Base-by-base conservation (phyloP, 2,113 vertebrate species). In the Seriola dumerili region DNA sequence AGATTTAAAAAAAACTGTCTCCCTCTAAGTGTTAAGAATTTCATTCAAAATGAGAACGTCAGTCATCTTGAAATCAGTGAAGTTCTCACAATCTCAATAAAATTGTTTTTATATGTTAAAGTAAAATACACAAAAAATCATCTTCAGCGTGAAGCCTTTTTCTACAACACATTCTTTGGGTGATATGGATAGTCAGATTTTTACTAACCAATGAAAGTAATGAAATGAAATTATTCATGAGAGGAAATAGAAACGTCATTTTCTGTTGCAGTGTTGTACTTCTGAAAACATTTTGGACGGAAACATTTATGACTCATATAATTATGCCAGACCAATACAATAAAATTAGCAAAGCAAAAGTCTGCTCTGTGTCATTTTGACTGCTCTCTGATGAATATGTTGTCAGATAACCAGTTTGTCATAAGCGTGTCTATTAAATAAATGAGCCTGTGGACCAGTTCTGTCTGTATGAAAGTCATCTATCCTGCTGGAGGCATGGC, bases 401-500 rank as follows among this genome's bases (percentile, higher is more conserved):
- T 84, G 85, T 83, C 78, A 80, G 68, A 61, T 52, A 57, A 82
- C 76, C 79, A 79, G 84, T 92, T 93, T 82, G 88, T 94, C 92
- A 94, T 93, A 93, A 93, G 85, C 61, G 52, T 84, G 88, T 83
- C 85, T 80, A 61, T 85, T 79, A 85, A 92, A 93, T 71, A 92
- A 93, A 93, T 89, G 80, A 82, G 81, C 72, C 81, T 13, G 67
- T 81, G 77, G 70, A 88, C 42, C 76, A 79, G 76, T 85, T 74
- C 38, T 88, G 89, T 84, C 89, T 87, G 74, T 91, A 91, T 93
- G 92, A 91, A 93, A 94, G 92, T 88, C 95, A 96, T 96, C 95
- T 92, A 95, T 96, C 92, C 83, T 92, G 87, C 87, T 84, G 85
- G 73, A 91, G 86, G 90, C 92, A 88, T 90, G 85, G 87, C 88